Evolutionary conservation across 2,888 invertebrate species (phyloP), one percentile per base, ranked within the genome.

Genomic region (Craniophora ligustri): DNA sequence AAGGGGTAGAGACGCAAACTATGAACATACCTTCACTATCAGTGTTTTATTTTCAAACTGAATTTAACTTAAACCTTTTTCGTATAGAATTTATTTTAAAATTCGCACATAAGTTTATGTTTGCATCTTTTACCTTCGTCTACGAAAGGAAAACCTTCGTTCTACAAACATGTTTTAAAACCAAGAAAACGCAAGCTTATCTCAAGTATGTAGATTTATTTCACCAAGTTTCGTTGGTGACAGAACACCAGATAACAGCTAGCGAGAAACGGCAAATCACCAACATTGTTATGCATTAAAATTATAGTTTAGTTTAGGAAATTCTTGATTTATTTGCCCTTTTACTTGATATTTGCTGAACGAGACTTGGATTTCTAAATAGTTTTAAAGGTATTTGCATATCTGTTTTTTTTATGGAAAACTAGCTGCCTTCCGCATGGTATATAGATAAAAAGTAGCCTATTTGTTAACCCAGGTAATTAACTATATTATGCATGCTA

Each of bases 131-230:
- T 26, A 26, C 16, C 16, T 16, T 7, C 16, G 11, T 19, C 19
- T 18, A 26, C 15, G 23, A 44, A 36, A 60, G 23, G 19, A 31
- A 44, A 16, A 45, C 44, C 13, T 21, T 26, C n/a, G 13, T 56
- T 57, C 7, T 19, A 36, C 40, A 38, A 36, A 36, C 51, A 34
- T 61, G 49, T 49, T 56, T 53, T 40, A 39, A 50, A 47, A 46
- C 41, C 32, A 50, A 39, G 54, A 56, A 53, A 62, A 53, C 66
- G 59, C 62, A 53, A 48, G 45, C 41, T 67, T 67, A 72, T 72
- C 69, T 64, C 38, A 68, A 68, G 68, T 74, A 81, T 78, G 77
- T 76, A 81, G 75, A 80, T 82, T 81, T 82, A 78, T 82, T 80
- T 76, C 69, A 57, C 50, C 51, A 73, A 76, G 74, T 77, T 77